Evolutionary conservation across 2,888 invertebrate genomes (phyloP).

Genomic region (Leucozona laternaria): DNA sequence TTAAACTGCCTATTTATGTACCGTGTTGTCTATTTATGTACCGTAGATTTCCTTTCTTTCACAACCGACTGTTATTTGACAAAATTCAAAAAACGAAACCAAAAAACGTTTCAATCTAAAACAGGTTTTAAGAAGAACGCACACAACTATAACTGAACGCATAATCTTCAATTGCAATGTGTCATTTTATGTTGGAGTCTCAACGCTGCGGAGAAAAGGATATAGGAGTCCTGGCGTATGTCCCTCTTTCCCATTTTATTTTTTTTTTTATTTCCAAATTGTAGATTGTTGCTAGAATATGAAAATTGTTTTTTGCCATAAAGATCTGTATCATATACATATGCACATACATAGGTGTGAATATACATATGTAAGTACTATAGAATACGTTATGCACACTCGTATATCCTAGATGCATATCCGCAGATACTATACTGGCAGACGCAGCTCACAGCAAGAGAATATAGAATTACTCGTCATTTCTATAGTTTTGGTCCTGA

Average conservation of each 20-base stretch:
- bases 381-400: constrained; percentile 7
- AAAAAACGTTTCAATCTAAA: too few species aligned
- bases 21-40: too few species aligned
- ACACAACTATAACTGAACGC: background rate
- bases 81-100: background rate
- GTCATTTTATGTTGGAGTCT: constrained; percentile 15
- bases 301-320: constrained; percentile 36
- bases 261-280: constrained; percentile 15
- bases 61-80: background rate
- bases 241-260: background rate
- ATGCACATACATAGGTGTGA: background rate
- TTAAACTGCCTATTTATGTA: too few species aligned
- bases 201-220: background rate
- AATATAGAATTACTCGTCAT: constrained; percentile 26
- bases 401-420: constrained; percentile 41
- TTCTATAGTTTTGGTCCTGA: constrained; percentile 8
- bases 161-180: constrained; percentile 25
- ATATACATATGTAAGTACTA: background rate
- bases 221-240: background rate
- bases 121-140: background rate
- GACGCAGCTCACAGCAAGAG: background rate
- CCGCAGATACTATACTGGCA: constrained; percentile 8
- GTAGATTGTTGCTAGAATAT: constrained; percentile 60
- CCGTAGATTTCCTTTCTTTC: background rate
- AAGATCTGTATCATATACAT: background rate